phyloP scores from a whole-genome alignment of 2,797 vertebrate genomes.

The Hypotaenidia okinawae region DNA sequence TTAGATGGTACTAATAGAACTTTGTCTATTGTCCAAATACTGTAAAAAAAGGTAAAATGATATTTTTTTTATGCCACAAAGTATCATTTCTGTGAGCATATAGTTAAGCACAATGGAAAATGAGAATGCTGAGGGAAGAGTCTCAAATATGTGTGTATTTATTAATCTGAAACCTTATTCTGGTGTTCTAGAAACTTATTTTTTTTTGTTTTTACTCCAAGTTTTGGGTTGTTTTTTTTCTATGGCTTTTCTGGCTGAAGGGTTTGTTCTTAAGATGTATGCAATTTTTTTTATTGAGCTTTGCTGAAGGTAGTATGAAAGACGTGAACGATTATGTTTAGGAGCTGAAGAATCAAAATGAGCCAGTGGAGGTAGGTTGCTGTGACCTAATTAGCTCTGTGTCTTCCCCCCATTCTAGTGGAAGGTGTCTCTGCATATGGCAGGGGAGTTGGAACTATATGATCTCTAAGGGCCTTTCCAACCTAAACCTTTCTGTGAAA shows the following conservation, averaged over 20 bases:
- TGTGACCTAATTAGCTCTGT: slow-evolving; percentile 7
- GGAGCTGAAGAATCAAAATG: slow-evolving; percentile 8
- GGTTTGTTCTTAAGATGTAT: background rate
- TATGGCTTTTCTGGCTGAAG: background rate
- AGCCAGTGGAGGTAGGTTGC: slow-evolving; percentile 44
- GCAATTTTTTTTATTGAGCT: background rate
- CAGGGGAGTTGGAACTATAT: no score
- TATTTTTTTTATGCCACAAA: background rate
- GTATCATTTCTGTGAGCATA: background rate
- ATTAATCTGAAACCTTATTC: slow-evolving; percentile 10
- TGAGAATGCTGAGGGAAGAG: background rate
- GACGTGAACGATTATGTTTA: background rate
- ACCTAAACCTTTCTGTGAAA: background rate
- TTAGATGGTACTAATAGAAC: slow-evolving; percentile 14
- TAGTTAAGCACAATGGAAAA: slow-evolving; percentile 3
- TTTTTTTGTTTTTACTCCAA: background rate
- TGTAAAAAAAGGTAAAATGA: slow-evolving; percentile 22
- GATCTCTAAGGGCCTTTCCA: no score
- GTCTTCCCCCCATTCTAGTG: background rate
- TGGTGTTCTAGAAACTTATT: background rate
- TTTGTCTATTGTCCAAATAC: slow-evolving; percentile 48
- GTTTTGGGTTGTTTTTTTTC: background rate
- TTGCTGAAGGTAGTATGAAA: slow-evolving; percentile 34
- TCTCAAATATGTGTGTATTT: background rate
- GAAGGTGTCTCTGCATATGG: no score